Base-by-base conservation (phyloP, 2,113 vertebrate genomes). In the Anguilla rostrata region DNA sequence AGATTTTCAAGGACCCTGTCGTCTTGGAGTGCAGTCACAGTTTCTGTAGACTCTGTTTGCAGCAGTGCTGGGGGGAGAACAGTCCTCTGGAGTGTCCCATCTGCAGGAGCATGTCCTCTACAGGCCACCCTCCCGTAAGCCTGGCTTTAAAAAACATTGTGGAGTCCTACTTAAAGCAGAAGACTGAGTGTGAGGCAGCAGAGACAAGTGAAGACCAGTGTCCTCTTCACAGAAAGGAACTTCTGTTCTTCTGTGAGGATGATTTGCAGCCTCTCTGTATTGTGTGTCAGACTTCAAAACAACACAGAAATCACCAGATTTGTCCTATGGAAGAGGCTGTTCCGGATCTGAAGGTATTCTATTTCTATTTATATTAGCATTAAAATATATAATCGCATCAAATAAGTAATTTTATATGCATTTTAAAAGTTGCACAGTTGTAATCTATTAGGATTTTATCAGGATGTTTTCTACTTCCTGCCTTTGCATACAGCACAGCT, bases 1-100 rank as follows among this genome's bases (percentile, higher is more conserved):
- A 80, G 14, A 80, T 80, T 40, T 80, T 80, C 34, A 80, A 39
- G 78, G 78, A 80, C 78, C 78, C 79, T 41, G 39, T 80, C 12
- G 9, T 40, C 78, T 29, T 80, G 78, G 16, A 18, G 39, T 81
- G 79, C 39, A 81, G 79, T 34, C 79, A 81, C 79, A 81, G 79
- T 8, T 81, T 81, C 79, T 81, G 79, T 18, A 81, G 39, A 40
- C 5, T 22, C 40, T 81, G 79, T 41, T 20, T 81, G 79, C 39
- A 40, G 79, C 79, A 20, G 39, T 40, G 1, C 39, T 81, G 79
- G 79, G 79, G 39, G 4, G 39, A 20, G 79, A 81, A 40, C 15
- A 18, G 16, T 15, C 41, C 34, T 81, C 16, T 39, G 40, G 79
- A 41, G 39, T 81, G 79, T 6, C 79, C 79, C 79, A 18, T 81